Base-by-base conservation (phyloP, 2,797 vertebrate genomes). In the Pangasius djambal region DNA sequence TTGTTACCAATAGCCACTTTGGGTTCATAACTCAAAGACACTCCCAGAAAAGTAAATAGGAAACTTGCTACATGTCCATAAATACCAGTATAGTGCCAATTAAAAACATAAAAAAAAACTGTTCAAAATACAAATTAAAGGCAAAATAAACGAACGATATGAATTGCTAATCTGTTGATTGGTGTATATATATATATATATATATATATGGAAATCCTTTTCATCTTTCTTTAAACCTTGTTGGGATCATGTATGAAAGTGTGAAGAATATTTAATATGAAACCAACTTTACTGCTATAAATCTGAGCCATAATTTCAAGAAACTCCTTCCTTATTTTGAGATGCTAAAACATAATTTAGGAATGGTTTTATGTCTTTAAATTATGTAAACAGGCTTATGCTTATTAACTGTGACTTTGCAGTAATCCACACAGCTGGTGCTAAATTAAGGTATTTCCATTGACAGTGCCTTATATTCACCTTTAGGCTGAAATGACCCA, bases 341-440 rank as follows among this genome's bases (percentile, higher is more conserved):
- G 44, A 28, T 28, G 44, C 9, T 48, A 3, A 52, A 6, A 28
- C 72, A n/a, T 52, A 78, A 52, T 78, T 78, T n/a, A 48, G 12
- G 0, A 50, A 50, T 48, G 10, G 75, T 52, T n/a, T 50, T 77
- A 2, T n/a, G 12, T 50, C 13, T 77, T 50, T 52, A 31, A 77
- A 52, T 52, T 6, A 28, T 59, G 9, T 81, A 52, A 55, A 78
- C 15, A 37, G 15, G n/a, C 31, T 81, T 57, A 12, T 59, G 31
- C 55, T 20, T 37, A 81, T 81, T 37, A n/a, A n/a, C n/a, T n/a
- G 50, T 79, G n/a, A 44, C 57, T 40, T 82, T 63, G 78, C 52
- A 57, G 6, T 65, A 65, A 65, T 44, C 59, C 37, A n/a, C 37
- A 83, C 18, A 28, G 22, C 28, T 48, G 25, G 22, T 82, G 18